phyloP scores from a whole-genome alignment of 1,140 invertebrate species.

The Pseudomyrmex sp. region DNA sequence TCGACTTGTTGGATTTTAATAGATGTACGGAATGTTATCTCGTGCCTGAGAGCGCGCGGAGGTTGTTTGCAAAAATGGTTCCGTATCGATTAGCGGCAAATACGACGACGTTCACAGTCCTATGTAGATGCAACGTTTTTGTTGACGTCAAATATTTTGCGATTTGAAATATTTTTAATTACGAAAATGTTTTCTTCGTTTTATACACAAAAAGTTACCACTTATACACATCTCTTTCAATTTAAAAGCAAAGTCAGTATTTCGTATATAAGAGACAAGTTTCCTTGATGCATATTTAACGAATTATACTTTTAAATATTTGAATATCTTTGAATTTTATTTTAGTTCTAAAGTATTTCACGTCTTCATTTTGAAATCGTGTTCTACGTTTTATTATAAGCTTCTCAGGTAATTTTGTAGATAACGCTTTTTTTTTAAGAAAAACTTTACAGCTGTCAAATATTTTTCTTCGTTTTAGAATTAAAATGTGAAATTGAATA shows the following conservation, averaged over 20 bases:
- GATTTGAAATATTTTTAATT: constrained; percentile 20
- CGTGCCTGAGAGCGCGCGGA: neutral
- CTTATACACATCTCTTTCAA: neutral
- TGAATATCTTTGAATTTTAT: neutral
- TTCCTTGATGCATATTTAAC: neutral
- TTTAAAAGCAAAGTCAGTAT: neutral
- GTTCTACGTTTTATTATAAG: neutral
- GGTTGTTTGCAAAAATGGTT: constrained; percentile 50
- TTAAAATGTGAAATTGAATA: too few species aligned
- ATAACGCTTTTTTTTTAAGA: too few species aligned
- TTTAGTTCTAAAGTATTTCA: neutral
- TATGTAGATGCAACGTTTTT: constrained; percentile 18
- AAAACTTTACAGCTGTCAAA: too few species aligned
- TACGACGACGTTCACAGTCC: too few species aligned
- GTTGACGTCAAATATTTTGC: neutral
- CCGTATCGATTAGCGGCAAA: constrained; percentile 9
- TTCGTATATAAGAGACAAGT: neutral
- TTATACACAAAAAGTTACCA: neutral
- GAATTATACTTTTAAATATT: constrained; percentile 4
- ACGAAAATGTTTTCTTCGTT: neutral
- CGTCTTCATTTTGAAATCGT: neutral
- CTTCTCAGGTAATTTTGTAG: too few species aligned
- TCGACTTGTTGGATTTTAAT: neutral
- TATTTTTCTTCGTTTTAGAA: too few species aligned
- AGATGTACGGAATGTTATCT: constrained; percentile 7